Conservation (phyloP, 2,113 vertebrate species). For the Rafetus swinhoei region DNA sequence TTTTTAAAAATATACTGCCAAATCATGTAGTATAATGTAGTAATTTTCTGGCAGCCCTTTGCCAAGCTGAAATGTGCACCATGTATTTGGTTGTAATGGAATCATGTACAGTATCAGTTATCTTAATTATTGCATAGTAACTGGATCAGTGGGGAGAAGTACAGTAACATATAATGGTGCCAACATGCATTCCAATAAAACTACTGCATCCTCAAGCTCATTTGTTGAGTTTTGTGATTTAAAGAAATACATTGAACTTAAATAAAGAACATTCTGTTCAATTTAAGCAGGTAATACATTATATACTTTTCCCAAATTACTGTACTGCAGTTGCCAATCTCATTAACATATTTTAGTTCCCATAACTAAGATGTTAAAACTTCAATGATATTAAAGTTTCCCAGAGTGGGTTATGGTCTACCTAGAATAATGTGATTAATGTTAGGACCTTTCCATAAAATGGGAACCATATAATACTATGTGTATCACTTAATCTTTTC, state of each 20-base stretch:
- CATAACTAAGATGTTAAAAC: slow-evolving; percentile 37
- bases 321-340: background rate
- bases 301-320: background rate
- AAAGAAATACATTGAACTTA: background rate
- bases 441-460: background rate
- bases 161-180: background rate
- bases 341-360: background rate
- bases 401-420: background rate
- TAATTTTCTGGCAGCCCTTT: background rate
- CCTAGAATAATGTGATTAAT: background rate
- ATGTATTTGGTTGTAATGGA: background rate
- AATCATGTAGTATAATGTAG: slow-evolving; percentile 23
- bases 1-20: background rate
- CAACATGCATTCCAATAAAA: background rate
- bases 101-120: slow-evolving; percentile 4
- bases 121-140: background rate
- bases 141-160: background rate
- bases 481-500: background rate
- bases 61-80: background rate
- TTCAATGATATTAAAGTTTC: background rate
- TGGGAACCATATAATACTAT: background rate
- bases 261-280: background rate
- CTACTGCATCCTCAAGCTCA: background rate
- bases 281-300: background rate
- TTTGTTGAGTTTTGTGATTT: background rate